Percentiles rank a stretch among this genome's conserved stretches.
Conservation (phyloP, 2,888 invertebrate genomes). For the Tillus elongatus region DNA sequence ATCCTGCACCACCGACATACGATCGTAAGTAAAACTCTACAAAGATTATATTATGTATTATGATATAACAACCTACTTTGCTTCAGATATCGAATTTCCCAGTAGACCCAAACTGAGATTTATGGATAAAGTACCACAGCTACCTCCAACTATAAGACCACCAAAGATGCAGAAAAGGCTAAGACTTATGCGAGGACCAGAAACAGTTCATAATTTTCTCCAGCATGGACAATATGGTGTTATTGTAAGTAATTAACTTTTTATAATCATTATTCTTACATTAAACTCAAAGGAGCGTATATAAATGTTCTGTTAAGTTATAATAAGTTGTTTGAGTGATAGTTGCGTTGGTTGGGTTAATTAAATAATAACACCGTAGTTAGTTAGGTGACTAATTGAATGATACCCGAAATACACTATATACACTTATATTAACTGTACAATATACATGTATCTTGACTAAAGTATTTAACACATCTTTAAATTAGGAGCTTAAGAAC, state of each 20-base stretch:
- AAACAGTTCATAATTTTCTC: conserved; percentile 72
- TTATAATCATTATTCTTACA: too few species aligned
- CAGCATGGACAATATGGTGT: conserved; percentile 90
- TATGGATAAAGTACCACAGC: conserved; percentile 64
- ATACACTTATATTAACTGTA: too few species aligned
- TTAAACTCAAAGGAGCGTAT: too few species aligned
- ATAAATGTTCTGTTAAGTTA: too few species aligned
- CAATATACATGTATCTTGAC: too few species aligned
- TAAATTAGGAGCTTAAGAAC: too few species aligned
- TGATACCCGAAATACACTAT: too few species aligned
- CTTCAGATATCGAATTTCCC: conserved; percentile 65
- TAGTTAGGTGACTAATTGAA: too few species aligned
- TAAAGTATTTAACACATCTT: too few species aligned
- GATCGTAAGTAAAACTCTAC: conserved; percentile 47
- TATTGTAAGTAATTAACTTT: conserved; percentile 52
- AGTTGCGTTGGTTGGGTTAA: too few species aligned
- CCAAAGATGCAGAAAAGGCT: conserved; percentile 81
- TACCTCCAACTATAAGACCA: conserved; percentile 56
- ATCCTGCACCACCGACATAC: conserved; percentile 57
- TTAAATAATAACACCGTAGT: too few species aligned
- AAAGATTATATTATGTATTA: conserved; percentile 6
- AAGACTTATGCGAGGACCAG: conserved; percentile 85
- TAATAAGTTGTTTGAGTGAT: too few species aligned
- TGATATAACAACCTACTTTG: conserved; percentile 13
- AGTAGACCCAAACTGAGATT: conserved; percentile 61